Conservation (phyloP, 2,888 invertebrate species). For the Agrilus mali region DNA sequence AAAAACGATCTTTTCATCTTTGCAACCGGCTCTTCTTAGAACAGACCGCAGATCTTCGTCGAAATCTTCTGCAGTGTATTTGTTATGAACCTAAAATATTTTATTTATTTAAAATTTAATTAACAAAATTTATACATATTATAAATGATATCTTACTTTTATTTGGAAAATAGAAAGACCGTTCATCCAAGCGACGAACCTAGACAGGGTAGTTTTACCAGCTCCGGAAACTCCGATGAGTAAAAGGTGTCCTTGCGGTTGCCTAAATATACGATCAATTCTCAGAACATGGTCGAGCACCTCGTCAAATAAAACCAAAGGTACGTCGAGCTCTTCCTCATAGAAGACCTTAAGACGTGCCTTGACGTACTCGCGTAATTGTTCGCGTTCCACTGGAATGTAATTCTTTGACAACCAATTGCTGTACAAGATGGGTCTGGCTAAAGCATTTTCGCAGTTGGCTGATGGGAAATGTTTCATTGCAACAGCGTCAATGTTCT, state of each 20-base stretch:
- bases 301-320: conserved; percentile 95
- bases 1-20: conserved; percentile 98
- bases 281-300: conserved; percentile 97
- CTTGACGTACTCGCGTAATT: conserved; percentile 90
- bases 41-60: conserved; percentile 95
- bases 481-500: conserved; percentile 88
- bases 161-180: conserved; percentile 98
- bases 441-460: conserved; percentile 63
- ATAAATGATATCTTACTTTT: conserved; percentile 46
- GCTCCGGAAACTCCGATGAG: conserved; percentile 98
- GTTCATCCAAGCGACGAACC: conserved; percentile 99
- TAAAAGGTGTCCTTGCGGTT: conserved; percentile 95
- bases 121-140: conserved; percentile 1
- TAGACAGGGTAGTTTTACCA: conserved; percentile 96
- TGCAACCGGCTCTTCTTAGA: conserved; percentile 73
- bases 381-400: conserved; percentile 88
- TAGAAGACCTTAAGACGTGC: conserved; percentile 97
- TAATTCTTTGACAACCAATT: conserved; percentile 99
- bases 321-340: conserved; percentile 98
- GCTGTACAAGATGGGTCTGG: conserved; percentile 91
- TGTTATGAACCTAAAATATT: conserved; percentile 75
- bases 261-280: conserved; percentile 98
- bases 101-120: no score
- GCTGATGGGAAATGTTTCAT: conserved; percentile 80
- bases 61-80: conserved; percentile 97